Evolutionary conservation across 2,888 invertebrate species (phyloP).

Genomic region (Pseudoips prasinana): DNA sequence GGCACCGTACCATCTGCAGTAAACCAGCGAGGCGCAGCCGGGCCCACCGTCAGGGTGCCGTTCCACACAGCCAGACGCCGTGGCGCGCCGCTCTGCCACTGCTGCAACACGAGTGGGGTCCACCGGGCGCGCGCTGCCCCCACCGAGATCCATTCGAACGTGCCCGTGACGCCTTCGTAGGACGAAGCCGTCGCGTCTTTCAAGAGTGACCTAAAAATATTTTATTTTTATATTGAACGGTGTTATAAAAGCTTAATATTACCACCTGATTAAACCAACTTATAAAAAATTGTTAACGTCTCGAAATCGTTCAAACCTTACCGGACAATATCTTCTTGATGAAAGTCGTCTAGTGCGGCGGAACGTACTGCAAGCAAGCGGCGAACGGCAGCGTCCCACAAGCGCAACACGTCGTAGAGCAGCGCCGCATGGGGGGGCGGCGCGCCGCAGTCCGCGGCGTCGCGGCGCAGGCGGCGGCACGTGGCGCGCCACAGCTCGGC

Average conservation of each 20-base stretch:
- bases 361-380: slow-evolving; percentile 40
- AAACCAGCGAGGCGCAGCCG: slow-evolving; percentile 83
- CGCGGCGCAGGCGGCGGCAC: slow-evolving; percentile 11
- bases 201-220: slow-evolving; percentile 35
- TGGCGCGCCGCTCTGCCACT: slow-evolving; percentile 82
- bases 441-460: slow-evolving; percentile 29
- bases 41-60: slow-evolving; percentile 85
- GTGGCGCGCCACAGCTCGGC: slow-evolving; percentile 8
- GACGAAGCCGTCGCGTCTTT: slow-evolving; percentile 36
- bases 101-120: slow-evolving; percentile 65
- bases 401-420: slow-evolving; percentile 59
- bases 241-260: too few relatives aligned
- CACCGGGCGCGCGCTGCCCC: slow-evolving; percentile 16
- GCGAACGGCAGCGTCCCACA: slow-evolving; percentile 54
- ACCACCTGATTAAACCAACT: too few relatives aligned
- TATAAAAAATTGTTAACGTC: too few relatives aligned
- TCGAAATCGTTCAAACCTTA: too few relatives aligned
- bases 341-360: slow-evolving; percentile 52
- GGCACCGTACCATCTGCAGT: slow-evolving; percentile 83
- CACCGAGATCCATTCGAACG: slow-evolving; percentile 46
- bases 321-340: slow-evolving; percentile 45
- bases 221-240: too few relatives aligned
- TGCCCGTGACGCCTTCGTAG: slow-evolving; percentile 57
- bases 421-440: slow-evolving; percentile 43
- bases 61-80: slow-evolving; percentile 88